Percentiles rank a stretch among this genome's conserved stretches.
phyloP scores from a whole-genome alignment of 2,113 vertebrate species.

The Hippoglossus stenolepis region DNA sequence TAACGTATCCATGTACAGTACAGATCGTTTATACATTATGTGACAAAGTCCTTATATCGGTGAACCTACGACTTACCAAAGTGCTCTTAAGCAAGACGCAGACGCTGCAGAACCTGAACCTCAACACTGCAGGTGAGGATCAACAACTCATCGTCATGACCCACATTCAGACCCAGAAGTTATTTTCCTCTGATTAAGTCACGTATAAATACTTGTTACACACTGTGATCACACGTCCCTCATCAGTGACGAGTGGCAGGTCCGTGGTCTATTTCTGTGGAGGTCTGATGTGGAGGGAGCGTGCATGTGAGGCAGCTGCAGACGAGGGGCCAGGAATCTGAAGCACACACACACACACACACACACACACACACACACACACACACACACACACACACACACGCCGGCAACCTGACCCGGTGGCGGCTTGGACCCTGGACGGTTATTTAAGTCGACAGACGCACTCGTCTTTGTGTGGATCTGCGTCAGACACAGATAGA shows the following conservation, averaged over 20 bases:
- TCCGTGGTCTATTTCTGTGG: conserved; percentile 67
- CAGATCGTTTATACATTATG: no score
- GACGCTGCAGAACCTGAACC: no score
- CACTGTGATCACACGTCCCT: conserved; percentile 14
- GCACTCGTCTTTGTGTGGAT: conserved; percentile 33
- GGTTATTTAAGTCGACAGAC: conserved; percentile 51
- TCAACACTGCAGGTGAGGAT: no score
- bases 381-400: background rate
- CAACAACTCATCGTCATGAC: no score
- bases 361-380: conserved; percentile 3
- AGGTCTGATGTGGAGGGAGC: conserved; percentile 14
- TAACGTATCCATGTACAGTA: no score
- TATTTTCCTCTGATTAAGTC: conserved; percentile 26
- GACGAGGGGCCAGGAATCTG: background rate
- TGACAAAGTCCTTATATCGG: no score
- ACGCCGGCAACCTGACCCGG: conserved; percentile 46
- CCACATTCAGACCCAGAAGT: background rate
- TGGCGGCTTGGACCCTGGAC: conserved; percentile 7
- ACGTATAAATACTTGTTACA: conserved; percentile 3
- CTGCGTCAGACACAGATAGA: background rate
- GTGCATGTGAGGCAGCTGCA: conserved; percentile 64
- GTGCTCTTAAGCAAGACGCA: no score
- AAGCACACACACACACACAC: background rate
- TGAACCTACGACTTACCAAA: no score
- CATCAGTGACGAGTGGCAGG: conserved; percentile 15